Conservation (phyloP, 2,113 vertebrate genomes). For the Nothoprocta perdicaria region DNA sequence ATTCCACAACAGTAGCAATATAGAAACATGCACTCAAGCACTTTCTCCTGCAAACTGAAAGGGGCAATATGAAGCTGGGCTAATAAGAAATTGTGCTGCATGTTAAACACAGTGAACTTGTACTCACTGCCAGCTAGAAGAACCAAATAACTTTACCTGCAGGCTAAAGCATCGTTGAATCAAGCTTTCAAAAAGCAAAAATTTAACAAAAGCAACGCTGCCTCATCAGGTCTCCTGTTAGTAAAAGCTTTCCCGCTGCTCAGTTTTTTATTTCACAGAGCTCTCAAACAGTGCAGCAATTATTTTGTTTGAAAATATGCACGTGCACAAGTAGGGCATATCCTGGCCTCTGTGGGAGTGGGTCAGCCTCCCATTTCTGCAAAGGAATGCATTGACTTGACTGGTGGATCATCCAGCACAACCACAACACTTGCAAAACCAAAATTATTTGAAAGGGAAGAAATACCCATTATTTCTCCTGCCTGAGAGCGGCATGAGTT, state of each 20-base stretch:
- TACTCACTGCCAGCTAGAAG: not conserved
- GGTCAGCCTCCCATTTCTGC: not conserved
- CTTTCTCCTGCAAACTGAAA: not conserved
- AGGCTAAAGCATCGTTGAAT: not conserved
- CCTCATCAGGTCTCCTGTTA: rapidly evolving
- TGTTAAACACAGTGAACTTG: not conserved
- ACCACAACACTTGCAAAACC: not conserved
- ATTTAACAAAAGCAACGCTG: not conserved
- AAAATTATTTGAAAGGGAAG: not conserved
- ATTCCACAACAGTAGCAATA: not conserved
- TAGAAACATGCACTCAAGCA: not conserved
- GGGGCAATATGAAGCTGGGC: not conserved
- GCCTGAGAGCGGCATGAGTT: not conserved
- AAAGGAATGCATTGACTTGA: not conserved
- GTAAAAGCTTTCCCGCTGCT: not conserved
- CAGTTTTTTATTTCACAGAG: not conserved
- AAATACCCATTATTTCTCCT: not conserved
- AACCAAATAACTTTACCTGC: not conserved
- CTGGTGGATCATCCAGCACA: not conserved
- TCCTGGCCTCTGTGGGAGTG: rapidly evolving
- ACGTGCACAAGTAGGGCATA: rapidly evolving
- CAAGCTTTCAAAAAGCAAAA: not conserved
- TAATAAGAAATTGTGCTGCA: not conserved
- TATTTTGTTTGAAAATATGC: not conserved
- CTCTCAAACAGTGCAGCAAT: not conserved